These are phyloP conservation scores for Gallinago solitaria DNA, from an alignment of 2,797 vertebrate species.

Conservation along the genomic window DNA sequence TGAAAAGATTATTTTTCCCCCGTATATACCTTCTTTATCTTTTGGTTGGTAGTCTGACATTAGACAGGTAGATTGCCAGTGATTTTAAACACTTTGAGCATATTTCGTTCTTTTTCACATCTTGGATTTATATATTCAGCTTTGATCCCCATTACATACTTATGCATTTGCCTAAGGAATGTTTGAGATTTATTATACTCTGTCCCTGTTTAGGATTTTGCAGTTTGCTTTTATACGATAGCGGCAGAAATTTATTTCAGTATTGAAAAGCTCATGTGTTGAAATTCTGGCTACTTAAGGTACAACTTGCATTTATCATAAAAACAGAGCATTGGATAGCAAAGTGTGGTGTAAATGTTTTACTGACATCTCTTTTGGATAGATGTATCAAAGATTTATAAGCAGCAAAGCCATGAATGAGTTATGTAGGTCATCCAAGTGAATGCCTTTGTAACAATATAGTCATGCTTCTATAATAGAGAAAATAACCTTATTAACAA, in stretches of 20 bases:
- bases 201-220: neutral
- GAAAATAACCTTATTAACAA: constrained; percentile 15
- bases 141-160: neutral
- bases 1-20: neutral
- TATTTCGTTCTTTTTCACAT: neutral
- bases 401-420: neutral
- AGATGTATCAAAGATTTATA: neutral
- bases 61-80: neutral
- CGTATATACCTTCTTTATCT: neutral
- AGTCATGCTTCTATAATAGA: neutral
- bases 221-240: neutral
- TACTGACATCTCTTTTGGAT: neutral
- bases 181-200: neutral
- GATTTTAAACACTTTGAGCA: neutral
- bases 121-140: neutral
- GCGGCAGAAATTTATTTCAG: neutral
- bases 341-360: neutral
- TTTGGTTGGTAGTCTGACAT: neutral
- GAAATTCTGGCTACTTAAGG: neutral
- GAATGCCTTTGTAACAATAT: neutral
- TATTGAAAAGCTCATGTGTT: neutral
- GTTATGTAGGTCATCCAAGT: neutral
- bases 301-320: neutral
- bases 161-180: neutral
- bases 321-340: neutral